phyloP scores from a whole-genome alignment of 1,140 invertebrate genomes.

The Latrodectus geometricus region DNA sequence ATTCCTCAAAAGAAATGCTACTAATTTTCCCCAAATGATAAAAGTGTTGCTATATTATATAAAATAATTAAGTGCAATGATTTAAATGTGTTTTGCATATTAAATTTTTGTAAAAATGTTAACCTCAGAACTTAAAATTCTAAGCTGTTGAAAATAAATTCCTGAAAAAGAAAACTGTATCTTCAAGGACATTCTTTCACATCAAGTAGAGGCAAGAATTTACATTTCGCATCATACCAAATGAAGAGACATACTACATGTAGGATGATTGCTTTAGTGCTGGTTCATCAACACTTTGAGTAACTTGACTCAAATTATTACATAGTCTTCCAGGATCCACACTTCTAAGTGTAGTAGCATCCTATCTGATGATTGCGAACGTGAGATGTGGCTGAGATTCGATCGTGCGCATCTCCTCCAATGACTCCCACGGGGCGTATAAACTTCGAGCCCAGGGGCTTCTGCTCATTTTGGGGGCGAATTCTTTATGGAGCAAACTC shows the following conservation, averaged over 20 bases:
- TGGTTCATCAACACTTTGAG: neutral
- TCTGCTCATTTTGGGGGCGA: slow-evolving; percentile 33
- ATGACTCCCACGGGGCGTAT: slow-evolving; percentile 29
- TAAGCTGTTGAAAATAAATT: neutral
- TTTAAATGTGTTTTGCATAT: no score
- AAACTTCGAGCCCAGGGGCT: slow-evolving; percentile 31
- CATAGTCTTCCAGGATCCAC: neutral
- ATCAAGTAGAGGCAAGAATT: neutral
- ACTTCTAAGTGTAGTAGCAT: neutral
- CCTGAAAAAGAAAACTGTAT: neutral
- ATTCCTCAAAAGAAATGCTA: no score
- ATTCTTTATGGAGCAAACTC: slow-evolving; percentile 32
- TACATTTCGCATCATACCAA: neutral
- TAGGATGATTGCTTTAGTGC: no score
- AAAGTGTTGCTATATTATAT: no score
- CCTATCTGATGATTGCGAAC: slow-evolving; percentile 6
- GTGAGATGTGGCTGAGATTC: slow-evolving; percentile 16
- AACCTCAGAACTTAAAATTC: neutral
- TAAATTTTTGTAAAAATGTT: no score
- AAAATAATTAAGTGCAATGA: no score
- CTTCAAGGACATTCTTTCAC: neutral
- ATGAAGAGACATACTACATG: no score
- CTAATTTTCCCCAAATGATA: no score
- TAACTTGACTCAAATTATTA: neutral
- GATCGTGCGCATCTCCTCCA: slow-evolving; percentile 23